Evolutionary conservation across 2,113 vertebrate species (phyloP), one percentile per base, ranked within the genome.

Genomic region (Cavia porcellus): DNA sequence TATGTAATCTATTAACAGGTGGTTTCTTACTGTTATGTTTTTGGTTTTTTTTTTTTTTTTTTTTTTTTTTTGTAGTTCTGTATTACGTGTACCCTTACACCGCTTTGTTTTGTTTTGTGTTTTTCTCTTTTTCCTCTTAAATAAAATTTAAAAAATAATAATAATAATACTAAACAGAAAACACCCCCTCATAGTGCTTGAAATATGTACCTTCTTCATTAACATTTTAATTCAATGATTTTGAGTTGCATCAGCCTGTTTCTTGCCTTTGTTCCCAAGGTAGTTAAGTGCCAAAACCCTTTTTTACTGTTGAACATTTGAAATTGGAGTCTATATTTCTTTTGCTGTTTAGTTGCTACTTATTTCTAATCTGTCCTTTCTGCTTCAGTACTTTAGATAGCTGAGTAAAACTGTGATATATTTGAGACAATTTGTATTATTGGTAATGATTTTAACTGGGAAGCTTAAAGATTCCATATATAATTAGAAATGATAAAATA

Each of bases 231-330:
- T 68, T 86, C 35, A 85, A 88, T 86, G 66, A n/a, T 72, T 77
- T 64, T 90, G 13, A 72, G n/a, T 90, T 80, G 68, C 74, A 90
- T 35, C 0, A 64, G 22, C 24, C 30, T 84, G 22, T 92, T 95
- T 97, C 61, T 97, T 94, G 82, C 8, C 5, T 94, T 89, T 85
- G 42, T 87, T 95, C 38, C n/a, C 59, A 87, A 87, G 68, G 62
- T 64, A 96, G 22, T 17, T 13, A 42, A 22, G 72, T 92, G 47
- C 55, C n/a, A 19, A 94, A 96, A 75, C 77, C 11, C 81, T 74
- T 83, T 82, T 88, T 94, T 55, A 80, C 22, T 96, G 75, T 55
- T 95, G 77, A 86, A 72, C 90, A 83, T 82, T 66, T 82, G 90
- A 95, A 86, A 93, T 85, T 93, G 52, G 84, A 89, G 24, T 79